A percentile compares a stretch with the other conserved stretches of the same genome.
These are phyloP conservation scores for Oncorhynchus mykiss DNA, from an alignment of 2,113 vertebrate genomes.

Conservation along the genomic window DNA sequence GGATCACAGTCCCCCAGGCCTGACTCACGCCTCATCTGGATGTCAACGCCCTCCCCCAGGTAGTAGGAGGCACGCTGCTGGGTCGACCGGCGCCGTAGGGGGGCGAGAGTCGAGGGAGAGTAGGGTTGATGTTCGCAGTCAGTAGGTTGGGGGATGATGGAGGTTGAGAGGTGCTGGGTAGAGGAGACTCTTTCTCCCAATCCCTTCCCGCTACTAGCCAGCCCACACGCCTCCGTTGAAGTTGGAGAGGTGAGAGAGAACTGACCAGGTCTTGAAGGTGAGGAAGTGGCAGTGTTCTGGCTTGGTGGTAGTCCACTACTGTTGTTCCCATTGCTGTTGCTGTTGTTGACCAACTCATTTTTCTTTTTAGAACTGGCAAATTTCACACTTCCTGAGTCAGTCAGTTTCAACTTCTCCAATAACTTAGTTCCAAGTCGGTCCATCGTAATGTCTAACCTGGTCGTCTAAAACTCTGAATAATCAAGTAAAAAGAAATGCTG, in stretches of 20 bases:
- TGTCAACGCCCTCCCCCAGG: constrained; percentile 64
- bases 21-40: constrained; percentile 64
- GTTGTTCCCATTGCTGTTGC: constrained; percentile 52
- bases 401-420: constrained; percentile 82
- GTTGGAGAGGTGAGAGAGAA: constrained; percentile 60
- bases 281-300: constrained; percentile 42
- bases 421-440: constrained; percentile 83
- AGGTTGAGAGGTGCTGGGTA: constrained; percentile 53
- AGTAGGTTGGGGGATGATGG: constrained; percentile 27
- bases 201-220: constrained; percentile 56
- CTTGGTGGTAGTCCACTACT: constrained; percentile 49
- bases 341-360: constrained; percentile 71
- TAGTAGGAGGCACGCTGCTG: constrained; percentile 73
- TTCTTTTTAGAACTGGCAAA: constrained; percentile 83
- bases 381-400: constrained; percentile 83
- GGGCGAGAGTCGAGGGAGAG: constrained; percentile 64
- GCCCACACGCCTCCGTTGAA: constrained; percentile 60
- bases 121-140: constrained; percentile 46
- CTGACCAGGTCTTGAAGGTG: constrained; percentile 61
- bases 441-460: constrained; percentile 61
- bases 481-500: constrained; percentile 18
- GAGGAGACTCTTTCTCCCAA: constrained; percentile 40
- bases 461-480: neutral
- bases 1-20: constrained; percentile 63
- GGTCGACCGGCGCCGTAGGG: constrained; percentile 65